These are phyloP conservation scores for Craterocephalus amniculus DNA, from an alignment of 2,797 vertebrate species.

Conservation along the genomic window DNA sequence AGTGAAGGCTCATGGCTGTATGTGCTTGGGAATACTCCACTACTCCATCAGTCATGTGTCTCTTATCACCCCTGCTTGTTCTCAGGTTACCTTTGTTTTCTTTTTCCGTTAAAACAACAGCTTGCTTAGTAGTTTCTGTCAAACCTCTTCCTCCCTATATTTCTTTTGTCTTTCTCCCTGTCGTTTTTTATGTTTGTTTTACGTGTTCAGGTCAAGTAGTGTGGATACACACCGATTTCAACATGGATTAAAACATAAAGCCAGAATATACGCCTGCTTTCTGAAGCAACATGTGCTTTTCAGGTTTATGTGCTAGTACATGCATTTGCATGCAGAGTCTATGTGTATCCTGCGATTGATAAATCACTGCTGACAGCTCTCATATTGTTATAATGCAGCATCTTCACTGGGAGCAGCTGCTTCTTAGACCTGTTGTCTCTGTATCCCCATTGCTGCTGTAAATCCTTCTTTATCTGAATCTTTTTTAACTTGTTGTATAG, in stretches of 20 bases:
- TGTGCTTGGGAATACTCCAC: slow-evolving; percentile 26
- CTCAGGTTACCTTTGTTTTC: slow-evolving; percentile 39
- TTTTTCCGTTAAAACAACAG: slow-evolving; percentile 14
- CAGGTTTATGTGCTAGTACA: slow-evolving; percentile 38
- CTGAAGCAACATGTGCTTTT: slow-evolving; percentile 57
- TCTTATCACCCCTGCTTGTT: slow-evolving; percentile 29
- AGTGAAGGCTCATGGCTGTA: slow-evolving; percentile 46
- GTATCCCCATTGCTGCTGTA: slow-evolving; percentile 41
- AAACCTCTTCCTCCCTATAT: background rate
- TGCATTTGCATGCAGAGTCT: slow-evolving; percentile 18
- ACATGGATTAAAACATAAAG: slow-evolving; percentile 32
- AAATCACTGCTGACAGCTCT: slow-evolving; percentile 67
- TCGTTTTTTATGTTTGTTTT: slow-evolving; percentile 50
- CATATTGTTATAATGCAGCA: slow-evolving; percentile 51
- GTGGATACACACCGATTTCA: slow-evolving; percentile 39
- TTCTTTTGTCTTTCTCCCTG: slow-evolving; percentile 2
- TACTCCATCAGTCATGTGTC: slow-evolving; percentile 50
- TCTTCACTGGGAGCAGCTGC: slow-evolving; percentile 45
- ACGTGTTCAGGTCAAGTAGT: slow-evolving; percentile 44
- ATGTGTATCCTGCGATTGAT: slow-evolving; percentile 39
- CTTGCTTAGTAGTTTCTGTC: slow-evolving; percentile 11
- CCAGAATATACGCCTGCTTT: slow-evolving; percentile 19
- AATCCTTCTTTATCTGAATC: slow-evolving; percentile 40
- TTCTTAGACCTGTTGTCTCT: slow-evolving; percentile 50
- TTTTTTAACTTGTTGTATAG: slow-evolving; percentile 1